Percentiles rank a stretch among this genome's conserved stretches.
These are phyloP conservation scores for Anser cygnoides DNA, from an alignment of 2,113 vertebrate genomes.

Conservation along the genomic window DNA sequence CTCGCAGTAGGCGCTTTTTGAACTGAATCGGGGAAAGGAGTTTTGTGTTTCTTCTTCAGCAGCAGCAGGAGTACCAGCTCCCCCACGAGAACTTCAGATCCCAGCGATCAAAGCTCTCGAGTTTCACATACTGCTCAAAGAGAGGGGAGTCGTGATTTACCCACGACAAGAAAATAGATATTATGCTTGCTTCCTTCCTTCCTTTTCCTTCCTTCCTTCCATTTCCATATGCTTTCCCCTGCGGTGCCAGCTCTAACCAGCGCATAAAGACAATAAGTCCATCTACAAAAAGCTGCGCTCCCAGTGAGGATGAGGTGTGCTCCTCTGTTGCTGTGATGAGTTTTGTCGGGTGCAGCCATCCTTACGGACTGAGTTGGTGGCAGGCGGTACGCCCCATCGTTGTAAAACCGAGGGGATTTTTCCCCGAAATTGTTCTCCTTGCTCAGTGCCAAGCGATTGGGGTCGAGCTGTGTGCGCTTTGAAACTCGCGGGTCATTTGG, in stretches of 20 bases:
- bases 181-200: not conserved
- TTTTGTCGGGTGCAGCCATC: not conserved
- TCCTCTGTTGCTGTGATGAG: not conserved
- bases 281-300: not conserved
- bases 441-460: not conserved
- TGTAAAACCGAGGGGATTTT: not conserved
- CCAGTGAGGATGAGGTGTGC: not conserved
- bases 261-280: not conserved
- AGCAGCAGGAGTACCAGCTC: slow-evolving; percentile 39
- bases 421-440: not conserved
- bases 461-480: not conserved
- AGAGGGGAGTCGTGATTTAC: slow-evolving; percentile 10
- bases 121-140: slow-evolving; percentile 34
- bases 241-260: not conserved
- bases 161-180: not conserved
- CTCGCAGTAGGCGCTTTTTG: slow-evolving; percentile 57
- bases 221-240: not conserved
- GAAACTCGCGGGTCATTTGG: not conserved
- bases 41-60: slow-evolving; percentile 53
- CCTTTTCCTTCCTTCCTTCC: not conserved
- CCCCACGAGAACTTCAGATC: slow-evolving; percentile 42
- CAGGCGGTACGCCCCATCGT: not conserved
- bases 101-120: slow-evolving; percentile 46
- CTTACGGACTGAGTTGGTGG: not conserved
- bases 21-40: slow-evolving; percentile 22